phyloP scores from a whole-genome alignment of 2,888 invertebrate species.

The Gymnocheta viridis region DNA sequence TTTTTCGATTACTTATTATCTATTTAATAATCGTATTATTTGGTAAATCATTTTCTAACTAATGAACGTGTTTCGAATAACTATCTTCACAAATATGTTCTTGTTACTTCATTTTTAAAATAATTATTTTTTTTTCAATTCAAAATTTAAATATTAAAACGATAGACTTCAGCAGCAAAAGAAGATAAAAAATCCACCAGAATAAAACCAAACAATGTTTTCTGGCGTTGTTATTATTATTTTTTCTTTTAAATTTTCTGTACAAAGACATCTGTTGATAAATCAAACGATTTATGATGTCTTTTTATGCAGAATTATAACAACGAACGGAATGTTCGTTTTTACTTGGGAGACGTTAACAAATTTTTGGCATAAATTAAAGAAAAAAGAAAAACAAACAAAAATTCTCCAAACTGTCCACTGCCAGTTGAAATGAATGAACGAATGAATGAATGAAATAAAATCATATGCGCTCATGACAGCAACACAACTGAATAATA shows the following conservation, averaged over 20 bases:
- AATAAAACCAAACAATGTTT: conserved; percentile 4
- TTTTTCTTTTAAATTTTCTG: conserved; percentile 6
- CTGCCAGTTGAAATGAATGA: conserved; percentile 34
- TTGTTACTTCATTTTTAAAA: neutral
- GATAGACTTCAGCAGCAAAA: neutral
- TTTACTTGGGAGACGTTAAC: conserved; percentile 27
- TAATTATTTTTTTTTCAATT: neutral
- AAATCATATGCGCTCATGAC: conserved; percentile 44
- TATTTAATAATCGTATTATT: too few relatives aligned
- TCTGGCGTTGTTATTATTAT: neutral
- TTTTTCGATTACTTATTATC: too few relatives aligned
- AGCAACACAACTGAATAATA: conserved; percentile 47
- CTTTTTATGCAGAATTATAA: conserved; percentile 61
- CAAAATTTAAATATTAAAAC: neutral
- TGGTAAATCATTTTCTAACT: too few relatives aligned
- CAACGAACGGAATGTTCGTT: conserved; percentile 1
- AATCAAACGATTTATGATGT: conserved; percentile 66
- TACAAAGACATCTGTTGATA: conserved; percentile 55
- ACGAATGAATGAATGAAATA: conserved; percentile 57
- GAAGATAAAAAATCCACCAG: neutral
- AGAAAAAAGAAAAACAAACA: neutral
- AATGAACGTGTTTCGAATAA: too few relatives aligned
- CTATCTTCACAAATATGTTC: neutral
- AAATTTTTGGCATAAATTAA: conserved; percentile 54
- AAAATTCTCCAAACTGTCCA: conserved; percentile 60